Evolutionary conservation across 2,888 invertebrate species (phyloP).

Genomic region (Rotaria socialis): DNA sequence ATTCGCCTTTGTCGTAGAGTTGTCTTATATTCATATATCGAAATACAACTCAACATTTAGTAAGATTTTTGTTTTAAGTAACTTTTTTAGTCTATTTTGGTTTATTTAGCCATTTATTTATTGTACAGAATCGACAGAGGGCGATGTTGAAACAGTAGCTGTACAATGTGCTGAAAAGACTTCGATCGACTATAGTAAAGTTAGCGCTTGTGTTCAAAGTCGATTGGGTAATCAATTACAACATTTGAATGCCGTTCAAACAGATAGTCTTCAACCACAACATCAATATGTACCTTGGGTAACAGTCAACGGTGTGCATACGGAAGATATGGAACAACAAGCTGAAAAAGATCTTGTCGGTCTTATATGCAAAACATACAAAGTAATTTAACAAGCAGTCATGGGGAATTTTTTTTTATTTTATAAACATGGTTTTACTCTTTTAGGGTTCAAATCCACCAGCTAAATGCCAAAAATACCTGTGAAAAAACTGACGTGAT

Average conservation of each 20-base stretch:
- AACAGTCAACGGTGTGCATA: constrained; percentile 56
- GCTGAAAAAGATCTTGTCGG: constrained; percentile 51
- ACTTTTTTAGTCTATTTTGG: not conserved
- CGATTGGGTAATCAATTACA: constrained; percentile 52
- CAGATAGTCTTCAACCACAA: constrained; percentile 52
- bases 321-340: constrained; percentile 51
- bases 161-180: constrained; percentile 50
- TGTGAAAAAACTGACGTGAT: not conserved
- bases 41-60: constrained; percentile 46
- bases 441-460: constrained; percentile 31
- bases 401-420: no score
- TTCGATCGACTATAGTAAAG: constrained; percentile 49
- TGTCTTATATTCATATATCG: constrained; percentile 53
- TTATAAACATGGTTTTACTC: not conserved
- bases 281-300: constrained; percentile 58
- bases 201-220: constrained; percentile 52
- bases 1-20: constrained; percentile 46
- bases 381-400: constrained; percentile 12
- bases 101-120: constrained; percentile 50
- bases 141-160: constrained; percentile 47
- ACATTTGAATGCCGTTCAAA: constrained; percentile 55
- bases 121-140: constrained; percentile 52
- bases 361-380: constrained; percentile 52
- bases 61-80: not conserved
- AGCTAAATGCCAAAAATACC: not conserved